Conservation (phyloP, 2,113 vertebrate genomes). For the Nothocercus nigrocapillus region DNA sequence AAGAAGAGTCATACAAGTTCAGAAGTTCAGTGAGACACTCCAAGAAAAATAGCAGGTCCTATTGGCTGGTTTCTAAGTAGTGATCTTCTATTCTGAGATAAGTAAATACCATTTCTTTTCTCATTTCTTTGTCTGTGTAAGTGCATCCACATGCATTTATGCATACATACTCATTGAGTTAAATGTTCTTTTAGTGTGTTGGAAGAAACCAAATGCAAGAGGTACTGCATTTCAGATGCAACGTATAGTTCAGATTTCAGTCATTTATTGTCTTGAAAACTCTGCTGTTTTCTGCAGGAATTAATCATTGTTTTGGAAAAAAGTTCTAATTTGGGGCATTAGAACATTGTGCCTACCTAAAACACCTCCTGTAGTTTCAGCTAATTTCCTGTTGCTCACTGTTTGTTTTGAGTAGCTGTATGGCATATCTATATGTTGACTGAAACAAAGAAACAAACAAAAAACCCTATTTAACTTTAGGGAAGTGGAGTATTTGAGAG, state of each 20-base stretch:
- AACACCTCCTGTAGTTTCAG: neutral
- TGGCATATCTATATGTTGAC: neutral
- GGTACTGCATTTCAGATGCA: neutral
- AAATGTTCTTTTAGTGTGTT: neutral
- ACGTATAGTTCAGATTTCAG: neutral
- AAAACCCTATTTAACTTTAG: neutral
- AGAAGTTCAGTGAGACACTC: neutral
- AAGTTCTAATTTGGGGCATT: neutral
- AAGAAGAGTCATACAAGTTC: neutral
- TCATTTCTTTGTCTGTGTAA: neutral
- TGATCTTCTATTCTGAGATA: neutral
- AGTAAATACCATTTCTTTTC: neutral
- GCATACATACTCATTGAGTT: neutral
- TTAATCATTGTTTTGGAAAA: neutral
- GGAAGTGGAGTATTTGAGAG: neutral
- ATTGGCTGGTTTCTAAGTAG: neutral
- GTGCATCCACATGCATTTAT: neutral
- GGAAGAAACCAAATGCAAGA: neutral
- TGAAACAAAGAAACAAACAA: neutral
- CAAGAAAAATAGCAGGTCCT: neutral
- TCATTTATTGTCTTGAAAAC: neutral
- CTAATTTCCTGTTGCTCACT: constrained; percentile 1
- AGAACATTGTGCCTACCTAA: neutral
- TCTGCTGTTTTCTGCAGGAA: neutral
- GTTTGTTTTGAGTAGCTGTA: neutral